These are phyloP conservation scores for Trilocha varians DNA, from an alignment of 2,888 invertebrate species.

Conservation along the genomic window DNA sequence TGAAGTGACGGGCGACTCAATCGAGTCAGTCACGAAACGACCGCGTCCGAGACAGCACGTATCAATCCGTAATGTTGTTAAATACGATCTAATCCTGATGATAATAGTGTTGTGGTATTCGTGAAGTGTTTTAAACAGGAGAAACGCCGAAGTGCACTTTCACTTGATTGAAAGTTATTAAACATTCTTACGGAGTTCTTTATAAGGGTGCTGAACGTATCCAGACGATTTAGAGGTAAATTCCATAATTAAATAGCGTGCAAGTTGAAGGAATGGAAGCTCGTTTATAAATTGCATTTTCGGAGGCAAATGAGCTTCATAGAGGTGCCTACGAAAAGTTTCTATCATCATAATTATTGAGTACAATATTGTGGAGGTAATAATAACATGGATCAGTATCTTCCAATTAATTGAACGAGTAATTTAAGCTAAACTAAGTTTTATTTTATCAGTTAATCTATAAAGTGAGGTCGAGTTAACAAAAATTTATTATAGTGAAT, in stretches of 20 bases:
- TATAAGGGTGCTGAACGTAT: constrained; percentile 36
- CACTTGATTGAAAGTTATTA: constrained; percentile 70
- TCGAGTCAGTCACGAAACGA: neutral
- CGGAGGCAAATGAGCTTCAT: too few species aligned
- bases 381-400: too few species aligned
- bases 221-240: constrained; percentile 15
- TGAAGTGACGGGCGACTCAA: too few species aligned
- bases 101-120: constrained; percentile 31
- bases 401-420: too few species aligned
- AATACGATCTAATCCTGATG: constrained; percentile 26
- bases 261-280: neutral
- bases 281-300: too few species aligned
- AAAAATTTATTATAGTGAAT: neutral
- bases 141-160: constrained; percentile 67
- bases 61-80: constrained; percentile 35
- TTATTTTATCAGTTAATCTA: neutral
- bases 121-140: constrained; percentile 42
- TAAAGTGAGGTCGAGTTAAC: neutral
- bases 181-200: constrained; percentile 65
- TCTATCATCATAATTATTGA: too few species aligned
- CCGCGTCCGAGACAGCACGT: constrained; percentile 9
- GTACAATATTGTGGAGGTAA: too few species aligned
- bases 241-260: neutral
- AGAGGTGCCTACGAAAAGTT: too few species aligned
- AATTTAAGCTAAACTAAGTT: too few species aligned